A percentile compares a stretch with the other conserved stretches of the same genome.
Conservation (phyloP, 2,888 invertebrate species). For the Metopia argyrocephala region DNA sequence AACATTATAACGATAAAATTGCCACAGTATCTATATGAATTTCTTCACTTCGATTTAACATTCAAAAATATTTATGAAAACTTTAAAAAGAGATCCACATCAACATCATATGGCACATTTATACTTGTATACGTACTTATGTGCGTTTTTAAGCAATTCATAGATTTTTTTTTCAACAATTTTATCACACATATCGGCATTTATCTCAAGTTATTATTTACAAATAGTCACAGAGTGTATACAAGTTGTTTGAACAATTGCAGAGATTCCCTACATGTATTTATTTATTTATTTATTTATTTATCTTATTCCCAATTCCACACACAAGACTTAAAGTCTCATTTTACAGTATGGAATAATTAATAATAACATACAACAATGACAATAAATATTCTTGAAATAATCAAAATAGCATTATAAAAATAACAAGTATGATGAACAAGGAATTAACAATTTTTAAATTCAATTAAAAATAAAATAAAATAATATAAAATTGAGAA, state of each 20-base stretch:
- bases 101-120: background rate
- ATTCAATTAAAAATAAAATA: no score
- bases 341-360: no score
- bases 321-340: no score
- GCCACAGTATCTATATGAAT: conserved; percentile 56
- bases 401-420: no score
- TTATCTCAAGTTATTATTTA: conserved; percentile 62
- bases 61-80: conserved; percentile 31
- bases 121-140: background rate
- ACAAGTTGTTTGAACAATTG: conserved; percentile 2
- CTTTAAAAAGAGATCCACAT: background rate
- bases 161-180: background rate
- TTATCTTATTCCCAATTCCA: no score
- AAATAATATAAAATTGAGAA: no score
- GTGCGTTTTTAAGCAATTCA: conserved; percentile 20
- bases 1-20: conserved; percentile 58
- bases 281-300: no score
- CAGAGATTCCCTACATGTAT: background rate
- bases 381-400: no score
- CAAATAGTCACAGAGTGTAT: conserved; percentile 34
- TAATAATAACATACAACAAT: no score
- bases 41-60: conserved; percentile 22
- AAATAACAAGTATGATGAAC: no score
- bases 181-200: conserved; percentile 47
- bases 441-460: no score